phyloP scores from a whole-genome alignment of 1,140 invertebrate species.

The Zaprionus ornatus region DNA sequence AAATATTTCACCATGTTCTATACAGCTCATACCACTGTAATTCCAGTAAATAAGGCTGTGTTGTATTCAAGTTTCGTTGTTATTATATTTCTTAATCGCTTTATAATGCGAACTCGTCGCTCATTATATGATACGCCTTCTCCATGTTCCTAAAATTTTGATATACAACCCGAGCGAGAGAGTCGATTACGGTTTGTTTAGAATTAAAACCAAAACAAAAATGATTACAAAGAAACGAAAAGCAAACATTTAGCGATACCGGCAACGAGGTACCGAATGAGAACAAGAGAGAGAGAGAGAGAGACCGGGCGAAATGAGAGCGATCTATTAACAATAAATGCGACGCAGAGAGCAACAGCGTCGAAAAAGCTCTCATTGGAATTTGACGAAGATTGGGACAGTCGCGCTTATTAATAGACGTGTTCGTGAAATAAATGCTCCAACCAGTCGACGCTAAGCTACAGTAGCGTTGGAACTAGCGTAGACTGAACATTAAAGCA shows the following conservation, averaged over 20 bases:
- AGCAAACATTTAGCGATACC: conserved; percentile 15
- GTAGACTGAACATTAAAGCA: conserved; percentile 11
- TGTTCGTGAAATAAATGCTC: conserved; percentile 36
- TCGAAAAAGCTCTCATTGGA: conserved; percentile 21
- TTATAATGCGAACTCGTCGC: background rate
- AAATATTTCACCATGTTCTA: background rate
- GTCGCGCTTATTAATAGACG: conserved; percentile 6
- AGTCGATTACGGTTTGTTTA: conserved; percentile 23
- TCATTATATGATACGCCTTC: background rate
- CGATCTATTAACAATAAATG: background rate
- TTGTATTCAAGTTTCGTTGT: background rate
- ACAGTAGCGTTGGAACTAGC: conserved; percentile 37
- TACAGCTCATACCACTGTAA: background rate
- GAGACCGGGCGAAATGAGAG: background rate
- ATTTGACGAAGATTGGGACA: conserved; percentile 31
- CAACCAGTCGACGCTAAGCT: background rate
- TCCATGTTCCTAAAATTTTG: background rate
- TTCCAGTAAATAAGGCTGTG: background rate
- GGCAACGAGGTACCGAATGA: background rate
- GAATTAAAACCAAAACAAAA: conserved; percentile 43
- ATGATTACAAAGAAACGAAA: background rate
- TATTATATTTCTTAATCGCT: background rate
- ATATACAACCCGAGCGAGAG: background rate
- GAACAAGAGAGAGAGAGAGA: background rate
- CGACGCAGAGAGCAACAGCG: background rate